Evolutionary conservation across 2,113 vertebrate genomes (phyloP).

Genomic region (Rhegmatorhina hoffmannsi): DNA sequence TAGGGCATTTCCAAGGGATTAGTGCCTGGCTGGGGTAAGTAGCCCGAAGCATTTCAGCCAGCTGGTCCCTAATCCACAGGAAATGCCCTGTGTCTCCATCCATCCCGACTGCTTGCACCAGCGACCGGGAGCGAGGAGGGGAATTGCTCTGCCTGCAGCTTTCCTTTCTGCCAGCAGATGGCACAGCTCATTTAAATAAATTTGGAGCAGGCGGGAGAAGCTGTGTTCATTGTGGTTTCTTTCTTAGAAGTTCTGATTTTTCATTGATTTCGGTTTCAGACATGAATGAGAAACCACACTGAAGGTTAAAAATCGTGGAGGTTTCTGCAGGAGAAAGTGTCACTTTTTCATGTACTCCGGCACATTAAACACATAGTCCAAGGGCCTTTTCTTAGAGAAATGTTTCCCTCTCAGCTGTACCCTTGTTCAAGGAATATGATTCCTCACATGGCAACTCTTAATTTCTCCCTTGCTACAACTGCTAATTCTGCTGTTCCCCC

Average conservation of each 20-base stretch:
- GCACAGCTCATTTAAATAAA: conserved; percentile 47
- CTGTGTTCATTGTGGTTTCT: background rate
- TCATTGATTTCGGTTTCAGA: conserved; percentile 29
- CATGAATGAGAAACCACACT: background rate
- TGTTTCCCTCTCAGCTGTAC: background rate
- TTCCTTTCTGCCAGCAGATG: conserved; percentile 66
- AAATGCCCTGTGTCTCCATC: conserved; percentile 55
- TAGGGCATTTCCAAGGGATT: conserved; percentile 53
- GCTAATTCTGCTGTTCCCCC: background rate
- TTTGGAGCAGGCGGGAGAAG: background rate
- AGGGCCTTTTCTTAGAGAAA: background rate
- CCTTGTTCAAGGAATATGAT: background rate
- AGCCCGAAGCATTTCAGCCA: conserved; percentile 36
- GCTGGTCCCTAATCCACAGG: conserved; percentile 56
- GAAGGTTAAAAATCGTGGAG: background rate
- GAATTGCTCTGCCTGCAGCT: background rate
- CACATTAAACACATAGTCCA: rapidly evolving
- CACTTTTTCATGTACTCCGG: rapidly evolving
- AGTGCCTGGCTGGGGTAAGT: conserved; percentile 49
- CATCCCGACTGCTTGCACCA: conserved; percentile 2
- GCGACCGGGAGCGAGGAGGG: background rate
- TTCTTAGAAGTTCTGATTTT: conserved; percentile 30
- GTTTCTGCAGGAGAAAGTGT: background rate
- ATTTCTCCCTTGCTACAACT: background rate
- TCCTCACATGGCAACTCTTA: background rate